Base-by-base conservation (phyloP, 30 jellyfish, hydroid and myxozoan genomes). In the Aurelia coerulea region DNA sequence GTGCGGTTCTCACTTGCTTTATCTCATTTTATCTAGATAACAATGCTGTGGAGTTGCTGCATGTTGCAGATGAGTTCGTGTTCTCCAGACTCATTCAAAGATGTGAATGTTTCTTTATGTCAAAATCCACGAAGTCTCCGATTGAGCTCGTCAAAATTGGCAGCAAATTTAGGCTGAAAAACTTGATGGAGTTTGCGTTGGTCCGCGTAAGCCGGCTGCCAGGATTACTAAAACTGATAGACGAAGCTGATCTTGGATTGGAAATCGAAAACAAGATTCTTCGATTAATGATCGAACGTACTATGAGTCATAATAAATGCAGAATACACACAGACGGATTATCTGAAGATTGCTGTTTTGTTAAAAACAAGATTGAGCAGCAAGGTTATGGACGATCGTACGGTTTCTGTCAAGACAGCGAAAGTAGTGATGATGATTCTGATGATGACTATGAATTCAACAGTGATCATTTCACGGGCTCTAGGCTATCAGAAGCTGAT, bases 221-320 rank as follows among this genome's bases (percentile, higher is more conserved):
- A 1, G 78, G 80, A 18, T 35, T 83, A 41, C 42, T 83, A n/a
- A 60, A 83, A 65, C 79, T 19, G 73, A 17, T 83, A 56, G 92
- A 83, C 67, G 33, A 83, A 31, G 92, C 71, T 42, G 74, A 83
- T 51, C 52, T 83, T 7, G 85, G 80, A 54, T 51, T 71, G 33
- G 92, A 83, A 46, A 59, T 83, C 73, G 80, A 83, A 56, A 83
- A 83, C 81, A 76, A 79, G 74, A 67, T 83, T 67, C 77, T 83
- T 37, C 39, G 92, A 33, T 75, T 83, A 56, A 77, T 72, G 62
- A 53, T 83, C 70, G 79, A 62, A 29, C 73, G 82, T 13, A 53
- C 37, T 70, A 72, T 35, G 74, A 64, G 63, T 49, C 63, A 69
- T 10, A 13, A 51, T 31, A 59, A 62, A 34, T 83, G 92, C 73